phyloP scores from a whole-genome alignment of 2,888 invertebrate species.

The Atrina japonica region DNA sequence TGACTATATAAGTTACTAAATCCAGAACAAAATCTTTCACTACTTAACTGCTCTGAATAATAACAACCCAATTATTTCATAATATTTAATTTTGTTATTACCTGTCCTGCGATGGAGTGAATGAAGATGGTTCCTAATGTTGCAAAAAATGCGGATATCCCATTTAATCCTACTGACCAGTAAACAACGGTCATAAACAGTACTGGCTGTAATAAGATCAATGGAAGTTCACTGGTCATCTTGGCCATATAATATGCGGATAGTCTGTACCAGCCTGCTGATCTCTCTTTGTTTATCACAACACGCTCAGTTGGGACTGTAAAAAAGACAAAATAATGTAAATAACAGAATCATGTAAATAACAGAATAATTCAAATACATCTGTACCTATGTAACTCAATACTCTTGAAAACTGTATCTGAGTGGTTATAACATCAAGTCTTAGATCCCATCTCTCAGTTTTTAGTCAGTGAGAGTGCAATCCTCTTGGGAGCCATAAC shows the following conservation, averaged over 20 bases:
- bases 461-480: too few species aligned
- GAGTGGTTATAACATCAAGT: not conserved
- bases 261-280: slow-evolving; percentile 88
- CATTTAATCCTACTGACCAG: slow-evolving; percentile 87
- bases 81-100: too few species aligned
- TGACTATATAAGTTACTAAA: too few species aligned
- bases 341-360: too few species aligned
- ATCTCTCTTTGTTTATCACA: slow-evolving; percentile 90
- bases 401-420: not conserved
- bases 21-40: too few species aligned
- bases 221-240: slow-evolving; percentile 89
- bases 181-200: slow-evolving; percentile 89
- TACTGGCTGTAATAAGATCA: slow-evolving; percentile 88
- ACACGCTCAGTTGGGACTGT: slow-evolving; percentile 89
- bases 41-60: too few species aligned
- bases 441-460: too few species aligned
- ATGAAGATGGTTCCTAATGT: slow-evolving; percentile 87
- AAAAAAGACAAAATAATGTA: slow-evolving; percentile 54
- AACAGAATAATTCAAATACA: not conserved
- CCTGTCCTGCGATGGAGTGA: slow-evolving; percentile 88
- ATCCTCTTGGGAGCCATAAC: too few species aligned
- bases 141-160: slow-evolving; percentile 85
- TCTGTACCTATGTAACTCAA: too few species aligned
- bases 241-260: slow-evolving; percentile 91
- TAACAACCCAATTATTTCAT: too few species aligned